Conservation (phyloP, 2,888 invertebrate species). For the Eupelmus urozonus region DNA sequence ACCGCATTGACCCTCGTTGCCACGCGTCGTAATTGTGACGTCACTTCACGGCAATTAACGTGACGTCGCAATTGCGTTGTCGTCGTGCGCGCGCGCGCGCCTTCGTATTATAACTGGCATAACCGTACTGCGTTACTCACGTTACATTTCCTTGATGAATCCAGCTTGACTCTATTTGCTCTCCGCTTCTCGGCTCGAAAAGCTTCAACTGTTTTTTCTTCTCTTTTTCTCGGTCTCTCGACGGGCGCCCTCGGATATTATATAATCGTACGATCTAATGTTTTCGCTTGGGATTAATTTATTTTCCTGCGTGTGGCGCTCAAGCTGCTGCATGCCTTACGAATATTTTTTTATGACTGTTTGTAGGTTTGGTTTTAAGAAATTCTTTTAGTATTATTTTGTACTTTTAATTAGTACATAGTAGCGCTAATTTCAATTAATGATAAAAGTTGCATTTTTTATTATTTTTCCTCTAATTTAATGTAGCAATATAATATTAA, state of each 20-base stretch:
- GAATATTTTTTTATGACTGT: no score
- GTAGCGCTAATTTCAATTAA: no score
- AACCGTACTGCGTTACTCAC: constrained; percentile 37
- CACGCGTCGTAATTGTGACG: constrained; percentile 59
- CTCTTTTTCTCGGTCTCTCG: not conserved
- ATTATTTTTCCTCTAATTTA: no score
- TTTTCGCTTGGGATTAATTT: not conserved
- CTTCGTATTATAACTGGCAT: constrained; percentile 32
- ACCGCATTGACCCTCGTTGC: constrained; percentile 60
- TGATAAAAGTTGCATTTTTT: no score
- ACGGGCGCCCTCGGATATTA: not conserved
- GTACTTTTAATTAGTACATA: no score
- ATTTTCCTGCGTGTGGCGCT: not conserved
- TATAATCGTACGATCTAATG: not conserved
- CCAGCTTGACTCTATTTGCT: constrained; percentile 16
- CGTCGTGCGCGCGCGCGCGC: constrained; percentile 20
- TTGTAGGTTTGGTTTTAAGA: no score
- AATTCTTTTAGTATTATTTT: no score
- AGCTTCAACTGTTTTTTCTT: not conserved
- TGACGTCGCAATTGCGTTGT: constrained; percentile 53
- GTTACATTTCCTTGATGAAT: constrained; percentile 44
- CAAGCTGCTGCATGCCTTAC: no score
- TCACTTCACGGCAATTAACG: constrained; percentile 61
- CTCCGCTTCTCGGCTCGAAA: not conserved
- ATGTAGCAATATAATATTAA: no score